phyloP scores from a whole-genome alignment of 2,113 vertebrate species.

The Heterochromis multidens region DNA sequence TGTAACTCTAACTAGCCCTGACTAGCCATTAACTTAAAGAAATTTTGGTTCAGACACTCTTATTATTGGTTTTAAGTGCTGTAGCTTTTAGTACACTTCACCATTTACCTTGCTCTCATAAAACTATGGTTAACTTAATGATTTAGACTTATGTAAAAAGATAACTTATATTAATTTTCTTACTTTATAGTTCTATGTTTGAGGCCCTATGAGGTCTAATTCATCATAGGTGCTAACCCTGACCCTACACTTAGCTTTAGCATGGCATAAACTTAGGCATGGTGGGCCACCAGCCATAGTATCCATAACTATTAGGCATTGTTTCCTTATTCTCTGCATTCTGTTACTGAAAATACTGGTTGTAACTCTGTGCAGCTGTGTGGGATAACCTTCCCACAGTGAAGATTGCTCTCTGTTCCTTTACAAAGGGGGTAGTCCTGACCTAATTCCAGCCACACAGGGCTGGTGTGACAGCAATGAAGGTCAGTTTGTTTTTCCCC shows the following conservation, averaged over 20 bases:
- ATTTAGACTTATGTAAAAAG: not conserved
- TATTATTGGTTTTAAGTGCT: not conserved
- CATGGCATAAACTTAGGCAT: not conserved
- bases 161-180: not conserved
- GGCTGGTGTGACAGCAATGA: slow-evolving; percentile 1
- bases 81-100: not conserved
- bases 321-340: not conserved
- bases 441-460: slow-evolving; percentile 16
- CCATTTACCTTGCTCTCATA: not conserved
- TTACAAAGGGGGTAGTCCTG: not conserved
- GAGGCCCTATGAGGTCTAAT: not conserved
- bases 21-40: not conserved
- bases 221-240: not conserved
- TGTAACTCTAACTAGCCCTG: not conserved
- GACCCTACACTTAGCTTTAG: not conserved
- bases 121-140: not conserved
- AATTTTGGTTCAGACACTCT: not conserved
- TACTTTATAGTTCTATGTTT: not conserved
- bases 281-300: not conserved
- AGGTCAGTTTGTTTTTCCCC: slow-evolving; percentile 20
- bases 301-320: not conserved
- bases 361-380: not conserved
- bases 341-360: not conserved
- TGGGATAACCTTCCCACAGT: not conserved
- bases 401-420: not conserved